Evolutionary conservation across 2,113 vertebrate genomes (phyloP), one percentile per base, ranked within the genome.

Genomic region (Siniperca knerii): DNA sequence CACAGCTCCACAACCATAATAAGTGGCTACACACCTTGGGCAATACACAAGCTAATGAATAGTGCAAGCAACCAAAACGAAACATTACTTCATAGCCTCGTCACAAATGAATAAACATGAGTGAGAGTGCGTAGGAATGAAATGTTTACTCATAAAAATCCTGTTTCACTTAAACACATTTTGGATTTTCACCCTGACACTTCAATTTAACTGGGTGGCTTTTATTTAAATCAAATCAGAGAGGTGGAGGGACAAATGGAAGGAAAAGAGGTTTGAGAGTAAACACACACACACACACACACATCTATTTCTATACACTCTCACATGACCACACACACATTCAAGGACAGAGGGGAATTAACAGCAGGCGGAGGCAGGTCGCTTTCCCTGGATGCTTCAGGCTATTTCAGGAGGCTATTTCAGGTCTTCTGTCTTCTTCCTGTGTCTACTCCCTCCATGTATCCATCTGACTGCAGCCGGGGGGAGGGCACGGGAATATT

Each of bases 381-480:
- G 90, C 84, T 84, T 35, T 89, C 92, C 90, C 91, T 80, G 83
- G 85, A 86, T 84, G 91, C 91, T 89, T 40, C 35, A 8, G 84
- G 92, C 91, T 91, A 89, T 94, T 93, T 94, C 90, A 91, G 84
- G 85, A 91, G 89, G 88, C 89, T 91, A 89, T 93, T 93, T 92
- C 87, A 90, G 91, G 91, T 90, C 86, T 16, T 81, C 88, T 61
- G 80, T 89, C 89, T 92, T 91, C 86, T 86, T 87, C 82, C 82
- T 77, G 69, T 83, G 82, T 85, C 83, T 87, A 75, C 65, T 77
- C 89, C 82, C 84, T 68, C 79, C 77, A 54, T 86, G 78, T 54
- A 88, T 91, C 89, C 75, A 80, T 87, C 83, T 85, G 85, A 87
- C 84, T 88, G 88, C 80, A 85, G 87, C 90, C 21, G 62, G 82